Base-by-base conservation (phyloP, 2,888 invertebrate species). In the Synergus gifuensis region DNA sequence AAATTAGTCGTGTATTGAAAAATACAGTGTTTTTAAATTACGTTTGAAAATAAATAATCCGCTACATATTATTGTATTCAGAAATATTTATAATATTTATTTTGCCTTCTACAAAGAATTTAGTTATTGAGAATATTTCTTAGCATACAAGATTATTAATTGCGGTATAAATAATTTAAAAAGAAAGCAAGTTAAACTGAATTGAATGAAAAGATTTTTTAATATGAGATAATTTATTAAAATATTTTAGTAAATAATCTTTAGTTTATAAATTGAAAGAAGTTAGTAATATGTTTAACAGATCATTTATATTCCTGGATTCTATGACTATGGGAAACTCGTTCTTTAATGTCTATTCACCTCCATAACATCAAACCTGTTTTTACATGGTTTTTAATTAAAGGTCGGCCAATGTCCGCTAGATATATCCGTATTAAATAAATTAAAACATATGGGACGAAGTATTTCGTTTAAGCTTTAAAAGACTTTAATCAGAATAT, bases 361-460 rank as follows among this genome's bases (percentile, higher is more conserved):
- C 49, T 49, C 9, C 46, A 4, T 16, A 69, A 69, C 28, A 22
- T 49, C 8, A 69, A 49, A 36, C 22, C 46, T 49, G 46, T 28
- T 69, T 69, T 49, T 44, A 14, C 49, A 49, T 16, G n/a, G 49
- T 46, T 46, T 69, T 9, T 9, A 63, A 69, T 69, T 36, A 49
- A 49, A 69, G n/a, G n/a, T 49, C 54, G n/a, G 36, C 73, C 73
- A 73, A 11, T 36, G 73, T 54, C 40, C 54, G 73, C 3, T 36
- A 11, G 16, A 54, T 73, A 36, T n/a, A n/a, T 16, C 36, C 36
- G 36, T 54, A 40, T 36, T 36, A 54, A n/a, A 54, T 73, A 40
- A 73, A 73, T 54, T 12, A 36, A 54, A 54, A 40, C 14, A 54
- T n/a, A n/a, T n/a, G 11, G 4, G 8, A 0, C 12, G 36, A 54